Base-by-base conservation (phyloP, 2,797 vertebrate genomes). In the Erethizon dorsatum region DNA sequence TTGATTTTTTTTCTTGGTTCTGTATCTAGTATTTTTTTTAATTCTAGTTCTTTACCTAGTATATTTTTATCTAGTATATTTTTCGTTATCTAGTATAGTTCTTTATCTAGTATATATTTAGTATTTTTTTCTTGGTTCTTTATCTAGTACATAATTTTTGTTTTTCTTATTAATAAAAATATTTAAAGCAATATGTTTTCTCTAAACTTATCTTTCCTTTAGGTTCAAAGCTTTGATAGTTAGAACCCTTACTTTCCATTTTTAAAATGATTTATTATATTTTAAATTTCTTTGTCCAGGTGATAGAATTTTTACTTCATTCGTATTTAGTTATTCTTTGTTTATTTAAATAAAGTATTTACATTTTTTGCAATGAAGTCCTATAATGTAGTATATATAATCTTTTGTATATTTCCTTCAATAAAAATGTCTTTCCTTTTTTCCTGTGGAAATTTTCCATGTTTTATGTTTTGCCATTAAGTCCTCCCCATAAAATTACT, bases 151-250 rank as follows among this genome's bases (percentile, higher is more conserved):
- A 52, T 89, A 63, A 50, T 31, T 78, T 92, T 96, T 96, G 33
- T 61, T 95, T 92, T 91, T 57, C 61, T 96, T 86, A 33, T 77
- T 87, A 93, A 85, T 89, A 87, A 96, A 96, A 59, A 26, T 5
- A 85, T 88, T 73, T 18, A 69, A 90, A 73, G 41, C n/a, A 37
- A 61, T 69, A 59, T 13, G 1, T 78, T 85, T 96, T 88, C 20
- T 57, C n/a, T 65, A 69, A 84, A 80, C 15, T 67, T 11, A 57
- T 84, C 18, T 84, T 91, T 71, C 17, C 28, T 94, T 84, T 85
- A 47, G 96, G 18, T 87, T 90, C 63, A 63, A 95, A 67, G 50
- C 41, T 89, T 82, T 96, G 41, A 52, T 65, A 3, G 14, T 0
- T 75, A 82, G 17, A 61, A 41, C 15, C 3, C 86, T 84, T 57